Evolutionary conservation across 2,797 vertebrate species (phyloP).

Genomic region (Rhinella marina): DNA sequence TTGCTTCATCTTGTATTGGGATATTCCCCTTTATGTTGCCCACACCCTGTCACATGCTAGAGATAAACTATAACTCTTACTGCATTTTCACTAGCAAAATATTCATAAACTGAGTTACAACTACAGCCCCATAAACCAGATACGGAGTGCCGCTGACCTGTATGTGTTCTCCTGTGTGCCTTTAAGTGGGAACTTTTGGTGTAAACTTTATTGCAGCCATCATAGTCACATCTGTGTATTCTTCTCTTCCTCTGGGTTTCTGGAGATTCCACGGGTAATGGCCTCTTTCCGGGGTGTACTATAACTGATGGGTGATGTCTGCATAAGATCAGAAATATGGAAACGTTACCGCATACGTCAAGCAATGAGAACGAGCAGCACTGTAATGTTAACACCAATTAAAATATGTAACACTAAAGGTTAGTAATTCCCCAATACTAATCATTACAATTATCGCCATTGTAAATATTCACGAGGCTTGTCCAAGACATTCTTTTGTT

Average conservation of each 20-base stretch:
- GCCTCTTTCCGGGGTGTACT: slow-evolving; percentile 86
- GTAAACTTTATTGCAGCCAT: slow-evolving; percentile 97
- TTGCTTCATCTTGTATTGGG: no score
- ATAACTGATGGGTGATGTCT: slow-evolving; percentile 93
- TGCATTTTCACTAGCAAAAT: no score
- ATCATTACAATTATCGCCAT: no score
- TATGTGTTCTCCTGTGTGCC: slow-evolving; percentile 96
- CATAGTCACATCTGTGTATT: slow-evolving; percentile 95
- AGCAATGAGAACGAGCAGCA: neutral
- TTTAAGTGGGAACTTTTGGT: slow-evolving; percentile 99
- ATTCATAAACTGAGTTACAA: no score
- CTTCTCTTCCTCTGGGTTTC: slow-evolving; percentile 91
- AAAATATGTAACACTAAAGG: no score
- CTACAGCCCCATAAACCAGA: neutral
- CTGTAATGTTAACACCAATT: no score
- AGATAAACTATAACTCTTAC: no score
- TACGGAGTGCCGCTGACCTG: slow-evolving; percentile 75
- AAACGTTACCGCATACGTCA: neutral
- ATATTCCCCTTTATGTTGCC: no score
- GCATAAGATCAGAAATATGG: slow-evolving; percentile 58
- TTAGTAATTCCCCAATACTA: no score
- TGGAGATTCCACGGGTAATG: slow-evolving; percentile 88
- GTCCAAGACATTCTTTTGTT: no score
- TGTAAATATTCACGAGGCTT: no score
- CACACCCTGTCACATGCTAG: no score